These are phyloP conservation scores for Chaetodon trifascialis DNA, from an alignment of 2,113 vertebrate genomes.

Conservation along the genomic window DNA sequence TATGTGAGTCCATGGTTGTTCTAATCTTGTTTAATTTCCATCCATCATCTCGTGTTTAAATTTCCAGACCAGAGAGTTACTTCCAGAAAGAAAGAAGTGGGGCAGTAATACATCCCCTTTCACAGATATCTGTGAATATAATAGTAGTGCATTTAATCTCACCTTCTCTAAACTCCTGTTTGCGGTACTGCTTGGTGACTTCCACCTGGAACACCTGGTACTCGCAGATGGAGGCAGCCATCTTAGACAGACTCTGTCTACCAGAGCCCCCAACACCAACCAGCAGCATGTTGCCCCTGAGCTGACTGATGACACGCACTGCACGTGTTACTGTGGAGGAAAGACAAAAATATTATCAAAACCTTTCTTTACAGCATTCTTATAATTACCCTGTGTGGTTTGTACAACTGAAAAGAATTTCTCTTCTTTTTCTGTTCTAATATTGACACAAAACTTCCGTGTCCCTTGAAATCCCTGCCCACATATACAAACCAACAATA, in stretches of 20 bases:
- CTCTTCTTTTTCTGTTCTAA: background rate
- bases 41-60: background rate
- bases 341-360: conserved; percentile 7
- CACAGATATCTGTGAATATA: background rate
- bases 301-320: conserved; percentile 91
- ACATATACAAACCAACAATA: background rate
- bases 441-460: background rate
- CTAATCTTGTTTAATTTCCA: background rate
- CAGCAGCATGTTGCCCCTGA: conserved; percentile 91
- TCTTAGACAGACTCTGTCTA: conserved; percentile 88
- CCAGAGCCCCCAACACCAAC: conserved; percentile 92
- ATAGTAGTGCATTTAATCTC: background rate
- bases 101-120: background rate
- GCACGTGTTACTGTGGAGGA: conserved; percentile 83
- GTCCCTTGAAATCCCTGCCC: background rate
- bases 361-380: background rate
- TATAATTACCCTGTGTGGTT: background rate
- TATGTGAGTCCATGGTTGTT: no score
- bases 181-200: conserved; percentile 90
- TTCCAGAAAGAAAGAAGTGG: background rate
- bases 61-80: background rate
- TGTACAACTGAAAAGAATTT: background rate
- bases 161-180: conserved; percentile 92
- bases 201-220: conserved; percentile 91
- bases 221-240: conserved; percentile 88